phyloP scores from a whole-genome alignment of 1,140 invertebrate genomes.

The Colletes latitarsis region DNA sequence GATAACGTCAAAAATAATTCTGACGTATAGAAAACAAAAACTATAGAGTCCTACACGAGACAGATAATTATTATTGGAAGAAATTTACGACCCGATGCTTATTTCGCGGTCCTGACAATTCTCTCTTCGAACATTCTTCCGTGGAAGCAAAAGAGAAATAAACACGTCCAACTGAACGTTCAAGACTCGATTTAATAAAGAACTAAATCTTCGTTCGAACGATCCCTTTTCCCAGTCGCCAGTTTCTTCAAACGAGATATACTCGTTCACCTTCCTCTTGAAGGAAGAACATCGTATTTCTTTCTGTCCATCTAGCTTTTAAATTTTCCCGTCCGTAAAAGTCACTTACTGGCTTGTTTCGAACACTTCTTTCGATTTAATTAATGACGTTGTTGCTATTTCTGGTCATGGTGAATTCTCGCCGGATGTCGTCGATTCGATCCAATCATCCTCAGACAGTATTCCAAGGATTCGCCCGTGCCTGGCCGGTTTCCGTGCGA shows the following conservation, averaged over 20 bases:
- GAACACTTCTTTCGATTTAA: conserved; percentile 12
- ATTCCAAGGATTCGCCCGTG: conserved; percentile 22
- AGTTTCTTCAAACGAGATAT: conserved; percentile 21
- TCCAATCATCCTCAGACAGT: background rate
- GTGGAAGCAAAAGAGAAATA: background rate
- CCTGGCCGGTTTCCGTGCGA: conserved; percentile 43
- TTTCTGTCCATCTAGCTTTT: background rate
- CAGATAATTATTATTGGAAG: too few relatives aligned
- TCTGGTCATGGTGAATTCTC: conserved; percentile 23
- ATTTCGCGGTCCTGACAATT: too few relatives aligned
- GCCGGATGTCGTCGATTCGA: background rate
- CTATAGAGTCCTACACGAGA: too few relatives aligned
- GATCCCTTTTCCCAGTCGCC: background rate
- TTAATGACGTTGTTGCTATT: conserved; percentile 45
- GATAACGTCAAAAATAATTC: too few relatives aligned
- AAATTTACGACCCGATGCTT: too few relatives aligned
- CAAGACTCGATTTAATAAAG: conserved; percentile 12
- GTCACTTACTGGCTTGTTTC: background rate
- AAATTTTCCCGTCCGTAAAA: conserved; percentile 12
- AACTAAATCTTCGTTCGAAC: conserved; percentile 7
- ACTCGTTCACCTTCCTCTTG: too few relatives aligned
- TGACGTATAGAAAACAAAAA: too few relatives aligned
- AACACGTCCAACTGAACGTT: too few relatives aligned
- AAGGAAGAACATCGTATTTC: background rate
- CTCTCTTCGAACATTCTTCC: too few relatives aligned